Evolutionary conservation across 2,888 invertebrate species (phyloP).

Genomic region (Leuctra nigra): DNA sequence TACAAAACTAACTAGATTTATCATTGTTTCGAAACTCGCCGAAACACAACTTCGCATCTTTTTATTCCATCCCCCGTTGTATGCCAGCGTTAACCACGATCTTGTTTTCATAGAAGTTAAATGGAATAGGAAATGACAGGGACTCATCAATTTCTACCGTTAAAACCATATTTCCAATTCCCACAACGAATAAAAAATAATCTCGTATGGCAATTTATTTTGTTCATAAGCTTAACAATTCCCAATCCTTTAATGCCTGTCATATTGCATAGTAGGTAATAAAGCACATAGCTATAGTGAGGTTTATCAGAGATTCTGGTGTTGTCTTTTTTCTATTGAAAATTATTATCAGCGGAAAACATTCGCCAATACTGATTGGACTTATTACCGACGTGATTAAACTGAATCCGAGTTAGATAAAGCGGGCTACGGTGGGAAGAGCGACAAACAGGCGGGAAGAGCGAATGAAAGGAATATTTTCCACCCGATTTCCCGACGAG

Average conservation of each 20-base stretch:
- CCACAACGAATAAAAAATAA: slow-evolving; percentile 14
- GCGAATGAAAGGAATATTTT: background rate
- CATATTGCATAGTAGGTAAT: slow-evolving; percentile 11
- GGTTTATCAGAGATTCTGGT: background rate
- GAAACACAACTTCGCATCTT: background rate
- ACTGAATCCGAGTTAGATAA: background rate
- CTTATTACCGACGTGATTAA: slow-evolving; percentile 12
- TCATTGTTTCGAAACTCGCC: slow-evolving; percentile 19
- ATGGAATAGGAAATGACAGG: slow-evolving; percentile 16
- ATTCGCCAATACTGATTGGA: slow-evolving; percentile 5
- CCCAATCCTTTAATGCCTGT: slow-evolving; percentile 6
- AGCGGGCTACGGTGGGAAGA: background rate
- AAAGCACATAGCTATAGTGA: background rate
- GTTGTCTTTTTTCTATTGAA: background rate
- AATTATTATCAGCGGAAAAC: slow-evolving; percentile 13
- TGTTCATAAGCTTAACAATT: slow-evolving; percentile 11
- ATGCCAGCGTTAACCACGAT: background rate
- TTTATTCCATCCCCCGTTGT: background rate
- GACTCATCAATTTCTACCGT: slow-evolving; percentile 11
- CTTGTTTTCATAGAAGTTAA: background rate
- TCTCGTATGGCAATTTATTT: slow-evolving; percentile 11
- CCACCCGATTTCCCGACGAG: background rate
- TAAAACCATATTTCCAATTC: slow-evolving; percentile 13
- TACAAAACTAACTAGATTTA: slow-evolving; percentile 23
- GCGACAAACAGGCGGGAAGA: background rate